These are phyloP conservation scores for Lepidostoma basale DNA, from an alignment of 1,140 invertebrate genomes.

Conservation along the genomic window DNA sequence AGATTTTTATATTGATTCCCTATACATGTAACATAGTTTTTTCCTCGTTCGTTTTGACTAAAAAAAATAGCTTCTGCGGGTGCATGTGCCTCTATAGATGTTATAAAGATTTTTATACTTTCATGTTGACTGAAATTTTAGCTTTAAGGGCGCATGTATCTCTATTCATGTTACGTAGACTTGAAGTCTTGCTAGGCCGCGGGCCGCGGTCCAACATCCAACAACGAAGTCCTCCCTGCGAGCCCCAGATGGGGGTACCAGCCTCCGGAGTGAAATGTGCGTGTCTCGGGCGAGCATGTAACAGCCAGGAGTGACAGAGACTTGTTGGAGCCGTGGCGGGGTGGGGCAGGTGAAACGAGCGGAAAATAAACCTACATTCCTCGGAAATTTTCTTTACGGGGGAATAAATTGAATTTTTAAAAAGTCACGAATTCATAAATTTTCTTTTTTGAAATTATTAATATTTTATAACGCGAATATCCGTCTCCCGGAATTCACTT, in stretches of 20 bases:
- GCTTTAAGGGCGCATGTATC: too few species aligned
- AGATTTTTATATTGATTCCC: too few species aligned
- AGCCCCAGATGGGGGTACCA: background rate
- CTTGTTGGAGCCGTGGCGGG: slow-evolving; percentile 27
- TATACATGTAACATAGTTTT: too few species aligned
- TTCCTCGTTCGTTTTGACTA: too few species aligned
- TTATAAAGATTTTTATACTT: too few species aligned
- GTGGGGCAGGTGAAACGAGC: slow-evolving; percentile 21
- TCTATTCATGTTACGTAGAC: too few species aligned
- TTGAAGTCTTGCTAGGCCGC: too few species aligned
- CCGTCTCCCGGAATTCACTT: background rate
- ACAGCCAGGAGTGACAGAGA: slow-evolving; percentile 32
- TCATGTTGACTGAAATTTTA: too few species aligned
- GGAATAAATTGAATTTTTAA: background rate
- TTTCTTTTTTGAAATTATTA: background rate
- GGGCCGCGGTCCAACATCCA: too few species aligned
- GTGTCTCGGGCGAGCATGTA: slow-evolving; percentile 35
- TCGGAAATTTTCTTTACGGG: background rate
- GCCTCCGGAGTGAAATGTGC: slow-evolving; percentile 35
- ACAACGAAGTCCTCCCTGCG: too few species aligned
- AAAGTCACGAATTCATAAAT: background rate
- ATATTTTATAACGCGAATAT: background rate
- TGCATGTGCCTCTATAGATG: too few species aligned
- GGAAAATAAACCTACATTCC: slow-evolving; percentile 3
- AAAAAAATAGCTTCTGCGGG: too few species aligned